A percentile compares a stretch with the other conserved stretches of the same genome.
Conservation (phyloP, 1,140 invertebrate genomes). For the Battus philenor region DNA sequence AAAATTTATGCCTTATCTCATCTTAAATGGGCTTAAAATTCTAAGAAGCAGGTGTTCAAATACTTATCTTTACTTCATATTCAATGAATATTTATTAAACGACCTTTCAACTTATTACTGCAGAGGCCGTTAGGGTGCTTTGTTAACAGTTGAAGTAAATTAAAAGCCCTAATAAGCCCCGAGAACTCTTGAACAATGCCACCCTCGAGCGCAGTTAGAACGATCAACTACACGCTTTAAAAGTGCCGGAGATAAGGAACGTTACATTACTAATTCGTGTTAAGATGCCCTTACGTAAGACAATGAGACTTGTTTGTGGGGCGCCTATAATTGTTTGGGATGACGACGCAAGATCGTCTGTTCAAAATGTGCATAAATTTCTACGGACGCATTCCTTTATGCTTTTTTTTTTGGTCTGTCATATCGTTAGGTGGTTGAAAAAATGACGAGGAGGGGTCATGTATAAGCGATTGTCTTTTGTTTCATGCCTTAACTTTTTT, state of each 20-base stretch:
- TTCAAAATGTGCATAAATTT: slow-evolving; percentile 38
- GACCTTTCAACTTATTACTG: slow-evolving; percentile 5
- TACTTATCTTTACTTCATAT: no score
- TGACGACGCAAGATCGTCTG: slow-evolving; percentile 33
- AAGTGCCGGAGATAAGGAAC: slow-evolving; percentile 4
- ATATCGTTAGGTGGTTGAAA: no score
- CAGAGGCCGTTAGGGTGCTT: slow-evolving; percentile 1
- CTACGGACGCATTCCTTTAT: slow-evolving; percentile 19
- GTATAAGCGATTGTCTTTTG: no score
- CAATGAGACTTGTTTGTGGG: slow-evolving; percentile 23
- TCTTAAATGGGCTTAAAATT: no score
- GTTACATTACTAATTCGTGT: slow-evolving; percentile 10
- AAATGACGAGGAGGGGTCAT: no score
- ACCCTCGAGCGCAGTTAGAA: slow-evolving; percentile 5
- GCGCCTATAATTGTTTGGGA: slow-evolving; percentile 39
- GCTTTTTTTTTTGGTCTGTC: slow-evolving; percentile 16
- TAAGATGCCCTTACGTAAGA: neutral
- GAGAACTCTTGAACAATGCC: no score
- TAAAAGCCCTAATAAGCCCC: no score
- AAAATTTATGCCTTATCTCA: no score
- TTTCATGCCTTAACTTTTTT: no score
- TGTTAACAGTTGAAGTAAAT: no score
- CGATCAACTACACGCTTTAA: slow-evolving; percentile 2
- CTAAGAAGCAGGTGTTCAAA: no score
- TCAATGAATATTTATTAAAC: slow-evolving; percentile 13